phyloP scores from a whole-genome alignment of 2,797 vertebrate genomes.

The Cheirogaleus major region DNA sequence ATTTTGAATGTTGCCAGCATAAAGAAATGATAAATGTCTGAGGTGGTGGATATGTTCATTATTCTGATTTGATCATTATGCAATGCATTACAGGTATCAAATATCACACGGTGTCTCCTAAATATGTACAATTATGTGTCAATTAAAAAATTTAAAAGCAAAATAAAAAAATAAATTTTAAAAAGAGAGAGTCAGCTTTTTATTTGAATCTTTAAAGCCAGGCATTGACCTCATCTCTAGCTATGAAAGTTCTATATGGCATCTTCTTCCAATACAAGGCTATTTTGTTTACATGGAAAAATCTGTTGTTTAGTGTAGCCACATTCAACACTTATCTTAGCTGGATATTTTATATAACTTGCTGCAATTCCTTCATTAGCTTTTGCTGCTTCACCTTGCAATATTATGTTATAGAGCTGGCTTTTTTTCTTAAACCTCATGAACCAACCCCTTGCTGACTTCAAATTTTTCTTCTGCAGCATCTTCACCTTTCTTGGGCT shows the following conservation, averaged over 20 bases:
- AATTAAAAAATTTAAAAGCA: not conserved
- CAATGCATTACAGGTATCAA: not conserved
- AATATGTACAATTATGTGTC: not conserved
- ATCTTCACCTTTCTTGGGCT: not conserved
- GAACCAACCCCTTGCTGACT: not conserved
- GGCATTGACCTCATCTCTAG: not conserved
- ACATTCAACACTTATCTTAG: not conserved
- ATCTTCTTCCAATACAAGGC: not conserved
- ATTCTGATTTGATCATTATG: not conserved
- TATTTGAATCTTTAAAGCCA: not conserved
- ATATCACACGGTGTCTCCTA: not conserved
- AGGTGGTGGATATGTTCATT: not conserved
- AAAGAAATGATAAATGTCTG: not conserved
- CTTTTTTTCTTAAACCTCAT: not conserved
- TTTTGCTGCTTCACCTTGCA: not conserved
- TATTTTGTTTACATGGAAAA: not conserved
- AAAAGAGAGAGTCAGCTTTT: not conserved
- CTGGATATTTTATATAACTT: not conserved
- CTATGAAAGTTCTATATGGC: not conserved
- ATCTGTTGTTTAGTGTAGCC: not conserved
- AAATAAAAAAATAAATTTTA: not conserved
- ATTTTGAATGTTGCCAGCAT: not conserved
- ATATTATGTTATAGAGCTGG: not conserved
- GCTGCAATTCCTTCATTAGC: not conserved
- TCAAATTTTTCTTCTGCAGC: not conserved